phyloP scores from a whole-genome alignment of 2,797 vertebrate genomes.

The Coranthus polyacanthus region DNA sequence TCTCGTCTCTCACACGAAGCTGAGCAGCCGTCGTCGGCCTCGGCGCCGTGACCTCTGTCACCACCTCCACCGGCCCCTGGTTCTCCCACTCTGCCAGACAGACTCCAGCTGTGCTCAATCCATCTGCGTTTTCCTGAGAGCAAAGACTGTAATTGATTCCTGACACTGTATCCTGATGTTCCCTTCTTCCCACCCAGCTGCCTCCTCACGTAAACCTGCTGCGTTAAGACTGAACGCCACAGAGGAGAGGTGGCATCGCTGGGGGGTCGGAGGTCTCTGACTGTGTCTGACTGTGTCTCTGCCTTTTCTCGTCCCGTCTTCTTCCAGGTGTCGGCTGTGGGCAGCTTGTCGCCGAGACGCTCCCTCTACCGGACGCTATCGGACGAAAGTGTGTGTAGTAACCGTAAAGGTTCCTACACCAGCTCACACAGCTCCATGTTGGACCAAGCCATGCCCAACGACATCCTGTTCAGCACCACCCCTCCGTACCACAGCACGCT shows the following conservation, averaged over 20 bases:
- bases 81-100: slow-evolving; percentile 52
- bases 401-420: slow-evolving; percentile 90
- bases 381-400: slow-evolving; percentile 95
- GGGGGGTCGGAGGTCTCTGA: neutral
- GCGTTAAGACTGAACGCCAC: slow-evolving; percentile 18
- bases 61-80: slow-evolving; percentile 46
- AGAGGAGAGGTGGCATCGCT: neutral
- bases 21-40: slow-evolving; percentile 39
- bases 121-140: slow-evolving; percentile 61
- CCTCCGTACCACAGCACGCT: slow-evolving; percentile 93
- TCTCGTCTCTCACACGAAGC: slow-evolving; percentile 41
- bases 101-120: slow-evolving; percentile 68
- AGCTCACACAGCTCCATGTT: slow-evolving; percentile 94
- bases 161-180: slow-evolving; percentile 56
- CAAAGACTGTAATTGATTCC: slow-evolving; percentile 70
- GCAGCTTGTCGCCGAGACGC: slow-evolving; percentile 88
- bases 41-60: slow-evolving; percentile 60
- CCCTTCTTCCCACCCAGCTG: slow-evolving; percentile 45
- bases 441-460: slow-evolving; percentile 94
- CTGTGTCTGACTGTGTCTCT: slow-evolving; percentile 26
- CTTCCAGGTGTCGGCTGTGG: slow-evolving; percentile 86
- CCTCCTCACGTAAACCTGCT: slow-evolving; percentile 45
- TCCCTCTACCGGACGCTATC: slow-evolving; percentile 94
- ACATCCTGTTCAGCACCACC: slow-evolving; percentile 97
- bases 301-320: slow-evolving; percentile 52